Percentiles rank a stretch among this genome's conserved stretches.
phyloP scores from a whole-genome alignment of 2,797 vertebrate genomes.

The Rhincodon typus region DNA sequence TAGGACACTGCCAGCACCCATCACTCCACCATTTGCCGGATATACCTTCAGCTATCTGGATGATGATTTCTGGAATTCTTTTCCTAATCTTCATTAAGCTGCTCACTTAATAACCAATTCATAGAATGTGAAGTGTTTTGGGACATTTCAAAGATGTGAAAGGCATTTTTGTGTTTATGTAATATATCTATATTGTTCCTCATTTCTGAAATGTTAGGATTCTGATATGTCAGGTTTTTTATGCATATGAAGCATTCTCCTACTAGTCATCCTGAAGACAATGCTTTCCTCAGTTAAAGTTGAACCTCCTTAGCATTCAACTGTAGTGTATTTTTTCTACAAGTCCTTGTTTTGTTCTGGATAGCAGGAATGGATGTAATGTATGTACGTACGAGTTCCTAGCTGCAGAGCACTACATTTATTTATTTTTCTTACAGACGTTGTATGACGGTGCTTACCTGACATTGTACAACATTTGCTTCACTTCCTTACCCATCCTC shows the following conservation, averaged over 20 bases:
- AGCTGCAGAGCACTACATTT: neutral
- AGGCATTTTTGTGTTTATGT: neutral
- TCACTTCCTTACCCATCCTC: slow-evolving; percentile 96
- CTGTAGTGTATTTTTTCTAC: neutral
- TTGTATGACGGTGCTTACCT: slow-evolving; percentile 96
- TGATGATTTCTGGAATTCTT: neutral
- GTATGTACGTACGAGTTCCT: neutral
- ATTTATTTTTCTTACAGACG: slow-evolving; percentile 61
- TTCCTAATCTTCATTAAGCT: neutral
- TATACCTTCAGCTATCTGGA: neutral
- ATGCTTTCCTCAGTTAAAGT: neutral
- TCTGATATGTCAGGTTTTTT: neutral
- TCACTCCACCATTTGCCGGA: neutral
- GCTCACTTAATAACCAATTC: neutral
- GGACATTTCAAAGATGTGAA: neutral
- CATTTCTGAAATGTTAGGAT: neutral
- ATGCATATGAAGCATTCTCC: neutral
- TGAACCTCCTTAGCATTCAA: neutral
- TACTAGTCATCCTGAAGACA: neutral
- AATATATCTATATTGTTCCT: neutral
- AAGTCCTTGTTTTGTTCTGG: neutral
- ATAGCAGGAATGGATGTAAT: neutral
- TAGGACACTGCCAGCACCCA: neutral
- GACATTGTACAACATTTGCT: slow-evolving; percentile 99
- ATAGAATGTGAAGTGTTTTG: neutral